phyloP scores from a whole-genome alignment of 1,140 invertebrate genomes.

The Penaeus indicus region DNA sequence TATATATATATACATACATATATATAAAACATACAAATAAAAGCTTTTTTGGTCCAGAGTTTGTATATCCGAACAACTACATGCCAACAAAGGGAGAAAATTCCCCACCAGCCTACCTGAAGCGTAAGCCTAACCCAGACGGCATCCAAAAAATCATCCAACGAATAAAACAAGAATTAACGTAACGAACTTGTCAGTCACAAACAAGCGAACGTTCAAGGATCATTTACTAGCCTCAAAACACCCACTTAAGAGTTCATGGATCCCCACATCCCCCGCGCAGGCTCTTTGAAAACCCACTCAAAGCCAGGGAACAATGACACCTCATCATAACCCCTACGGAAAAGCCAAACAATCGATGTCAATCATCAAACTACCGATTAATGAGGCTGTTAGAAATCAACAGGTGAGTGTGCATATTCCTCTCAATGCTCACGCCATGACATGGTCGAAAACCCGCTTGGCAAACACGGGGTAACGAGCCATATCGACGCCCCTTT shows the following conservation, averaged over 20 bases:
- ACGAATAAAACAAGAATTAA: constrained; percentile 29
- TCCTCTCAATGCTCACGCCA: constrained; percentile 26
- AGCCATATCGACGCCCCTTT: background rate
- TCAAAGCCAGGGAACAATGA: background rate
- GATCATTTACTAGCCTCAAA: no score
- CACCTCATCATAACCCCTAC: constrained; percentile 2
- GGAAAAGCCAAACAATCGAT: constrained; percentile 4
- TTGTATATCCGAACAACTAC: no score
- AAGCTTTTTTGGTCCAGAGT: no score
- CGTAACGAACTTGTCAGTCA: constrained; percentile 52
- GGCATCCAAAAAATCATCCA: no score
- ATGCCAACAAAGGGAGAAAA: no score
- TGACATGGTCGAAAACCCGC: background rate
- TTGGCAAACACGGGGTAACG: background rate
- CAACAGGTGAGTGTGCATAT: constrained; percentile 33
- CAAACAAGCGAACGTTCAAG: no score
- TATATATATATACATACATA: no score
- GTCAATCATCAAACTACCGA: constrained; percentile 40
- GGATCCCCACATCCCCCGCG: background rate
- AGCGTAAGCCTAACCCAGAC: no score
- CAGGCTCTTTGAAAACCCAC: background rate
- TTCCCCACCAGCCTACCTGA: no score
- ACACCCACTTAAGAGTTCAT: background rate
- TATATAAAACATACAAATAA: no score
- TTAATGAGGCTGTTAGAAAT: constrained; percentile 47